Percentiles rank a stretch among this genome's conserved stretches.
Conservation (phyloP, 2,797 vertebrate species). For the Neosilurus hyrtlii region DNA sequence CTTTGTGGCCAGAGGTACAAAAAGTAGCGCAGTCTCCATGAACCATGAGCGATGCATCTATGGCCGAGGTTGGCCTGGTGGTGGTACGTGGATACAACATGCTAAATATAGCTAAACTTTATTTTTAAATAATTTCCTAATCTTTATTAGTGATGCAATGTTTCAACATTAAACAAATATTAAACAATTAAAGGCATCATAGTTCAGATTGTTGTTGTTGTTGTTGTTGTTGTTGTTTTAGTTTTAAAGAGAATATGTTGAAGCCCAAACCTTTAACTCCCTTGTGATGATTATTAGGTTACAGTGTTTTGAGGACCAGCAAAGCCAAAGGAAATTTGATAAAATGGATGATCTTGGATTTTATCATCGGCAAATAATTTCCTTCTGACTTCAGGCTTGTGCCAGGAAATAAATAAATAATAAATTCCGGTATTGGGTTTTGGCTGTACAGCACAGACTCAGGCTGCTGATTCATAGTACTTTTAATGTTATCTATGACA, state of each 20-base stretch:
- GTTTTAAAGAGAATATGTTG: neutral
- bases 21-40: neutral
- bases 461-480: neutral
- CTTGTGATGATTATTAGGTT: conserved; percentile 4
- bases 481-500: neutral
- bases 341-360: conserved; percentile 3
- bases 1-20: neutral
- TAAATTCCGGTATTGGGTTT: conserved; percentile 5
- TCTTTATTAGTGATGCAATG: neutral
- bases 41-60: neutral
- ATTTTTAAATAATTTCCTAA: neutral
- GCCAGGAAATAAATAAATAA: neutral
- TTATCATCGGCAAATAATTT: conserved; percentile 6
- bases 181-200: neutral
- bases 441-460: neutral
- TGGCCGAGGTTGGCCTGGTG: too few species aligned
- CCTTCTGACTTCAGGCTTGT: neutral
- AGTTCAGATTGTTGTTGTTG: neutral
- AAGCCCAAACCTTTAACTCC: neutral
- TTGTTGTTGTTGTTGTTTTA: too few species aligned
- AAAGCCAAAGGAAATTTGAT: conserved; percentile 1
- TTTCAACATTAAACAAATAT: neutral
- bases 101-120: too few species aligned
- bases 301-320: neutral
- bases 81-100: too few species aligned